Evolutionary conservation across 2,113 vertebrate species (phyloP), one percentile per base, ranked within the genome.

Genomic region (Ammodytes marinus): DNA sequence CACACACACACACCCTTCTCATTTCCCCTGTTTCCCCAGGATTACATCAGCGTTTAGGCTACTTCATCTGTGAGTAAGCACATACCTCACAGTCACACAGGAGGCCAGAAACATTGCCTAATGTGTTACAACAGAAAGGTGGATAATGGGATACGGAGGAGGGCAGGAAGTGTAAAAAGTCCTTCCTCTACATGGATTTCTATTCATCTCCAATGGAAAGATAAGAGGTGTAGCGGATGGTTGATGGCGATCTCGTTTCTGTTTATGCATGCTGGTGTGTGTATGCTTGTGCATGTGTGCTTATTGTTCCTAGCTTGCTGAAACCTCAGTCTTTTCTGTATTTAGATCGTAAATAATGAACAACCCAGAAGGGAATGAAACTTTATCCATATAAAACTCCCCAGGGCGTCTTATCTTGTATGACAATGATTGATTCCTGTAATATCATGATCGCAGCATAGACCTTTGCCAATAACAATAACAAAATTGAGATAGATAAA

Each of bases 1-100:
- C 27, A 27, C 27, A 27, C 27, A 27, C 27, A 27, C 27, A 27
- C 61, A 45, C 35, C 53, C 43, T 66, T 60, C 64, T 37, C 2
- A 42, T 68, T 65, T 76, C 69, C 27, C 73, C 46, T 19, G 46
- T 93, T 93, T 92, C 76, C 55, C 87, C 55, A 2, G 82, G 19
- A 91, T 95, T 95, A 93, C 95, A 93, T 95, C 95, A 95, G 86
- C 75, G 71, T 77, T 85, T 82, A 82, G 84, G 86, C 76, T 80
- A 83, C 76, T 86, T 86, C 79, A 88, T 88, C 80, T 90, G 82
- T 93, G 90, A 93, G 86, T 89, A 89, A 91, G 92, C 89, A 87
- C 90, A 93, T 93, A 92, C 87, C 91, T 91, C 90, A 76, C 77
- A 82, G 73, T 89, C 89, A 82, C 67, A 85, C 1, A n/a, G 69